Conservation (phyloP, 2,888 invertebrate genomes). For the Catocala sponsa region DNA sequence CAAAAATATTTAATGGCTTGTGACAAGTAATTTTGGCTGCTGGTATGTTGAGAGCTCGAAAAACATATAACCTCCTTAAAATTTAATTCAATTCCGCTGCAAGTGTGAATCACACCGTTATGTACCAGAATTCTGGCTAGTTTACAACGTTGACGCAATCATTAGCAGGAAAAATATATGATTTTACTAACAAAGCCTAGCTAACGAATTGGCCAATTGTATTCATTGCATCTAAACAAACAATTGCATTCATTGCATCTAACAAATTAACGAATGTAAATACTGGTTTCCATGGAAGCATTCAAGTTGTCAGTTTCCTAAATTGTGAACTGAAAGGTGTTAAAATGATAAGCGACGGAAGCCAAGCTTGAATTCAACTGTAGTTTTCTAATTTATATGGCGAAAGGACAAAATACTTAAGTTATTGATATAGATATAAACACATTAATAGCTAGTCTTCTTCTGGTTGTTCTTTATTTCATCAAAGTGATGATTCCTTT, state of each 20-base stretch:
- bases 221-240: slow-evolving; percentile 9
- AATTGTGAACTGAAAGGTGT: too few relatives aligned
- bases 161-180: slow-evolving; percentile 10
- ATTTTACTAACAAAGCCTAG: slow-evolving; percentile 4
- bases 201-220: slow-evolving; percentile 5
- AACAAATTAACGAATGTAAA: neutral
- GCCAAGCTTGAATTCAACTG: too few relatives aligned
- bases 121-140: neutral
- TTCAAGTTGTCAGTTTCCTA: neutral
- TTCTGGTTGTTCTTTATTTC: too few relatives aligned
- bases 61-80: neutral
- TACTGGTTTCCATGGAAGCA: neutral
- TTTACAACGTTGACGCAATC: slow-evolving; percentile 7
- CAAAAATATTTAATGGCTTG: too few relatives aligned
- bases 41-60: neutral
- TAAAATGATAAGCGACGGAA: too few relatives aligned
- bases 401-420: too few relatives aligned
- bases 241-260: slow-evolving; percentile 5
- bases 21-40: too few relatives aligned
- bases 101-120: slow-evolving; percentile 1
- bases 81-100: neutral
- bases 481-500: too few relatives aligned
- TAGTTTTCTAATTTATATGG: too few relatives aligned
- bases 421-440: too few relatives aligned
- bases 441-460: too few relatives aligned